Evolutionary conservation across 1,140 invertebrate genomes (phyloP).

Genomic region (Achroia grisella): DNA sequence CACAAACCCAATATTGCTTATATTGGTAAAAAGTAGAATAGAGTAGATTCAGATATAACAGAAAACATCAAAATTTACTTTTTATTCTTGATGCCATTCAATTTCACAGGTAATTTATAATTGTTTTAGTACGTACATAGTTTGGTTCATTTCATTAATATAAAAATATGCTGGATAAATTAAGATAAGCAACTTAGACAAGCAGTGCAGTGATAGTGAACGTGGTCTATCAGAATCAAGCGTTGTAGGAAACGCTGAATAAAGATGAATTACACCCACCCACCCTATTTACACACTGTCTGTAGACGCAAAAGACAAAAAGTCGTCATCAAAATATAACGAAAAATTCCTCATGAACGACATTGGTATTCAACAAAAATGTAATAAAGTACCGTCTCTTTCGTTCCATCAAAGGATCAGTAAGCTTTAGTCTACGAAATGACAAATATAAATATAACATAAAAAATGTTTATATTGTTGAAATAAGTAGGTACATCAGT

Average conservation of each 20-base stretch:
- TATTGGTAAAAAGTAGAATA: no score
- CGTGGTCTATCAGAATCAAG: constrained; percentile 40
- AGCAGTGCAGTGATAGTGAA: background rate
- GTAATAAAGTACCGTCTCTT: constrained; percentile 16
- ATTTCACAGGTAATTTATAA: no score
- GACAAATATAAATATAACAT: background rate
- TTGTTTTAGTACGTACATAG: no score
- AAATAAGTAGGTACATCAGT: no score
- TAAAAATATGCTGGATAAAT: no score
- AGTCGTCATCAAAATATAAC: constrained; percentile 24
- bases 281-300: constrained; percentile 13
- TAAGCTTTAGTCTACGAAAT: background rate
- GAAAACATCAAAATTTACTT: no score
- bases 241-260: constrained; percentile 26
- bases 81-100: no score
- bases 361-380: constrained; percentile 15
- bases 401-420: constrained; percentile 8
- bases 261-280: constrained; percentile 40
- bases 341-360: constrained; percentile 21
- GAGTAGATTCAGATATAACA: no score
- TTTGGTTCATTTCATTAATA: no score
- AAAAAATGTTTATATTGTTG: no score
- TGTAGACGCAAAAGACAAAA: constrained; percentile 16
- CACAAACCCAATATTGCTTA: no score
- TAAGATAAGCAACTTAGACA: background rate